Percentiles rank a stretch among this genome's conserved stretches.
Evolutionary conservation across 2,888 invertebrate genomes (phyloP).

Genomic region (Hanleya hanleyi): DNA sequence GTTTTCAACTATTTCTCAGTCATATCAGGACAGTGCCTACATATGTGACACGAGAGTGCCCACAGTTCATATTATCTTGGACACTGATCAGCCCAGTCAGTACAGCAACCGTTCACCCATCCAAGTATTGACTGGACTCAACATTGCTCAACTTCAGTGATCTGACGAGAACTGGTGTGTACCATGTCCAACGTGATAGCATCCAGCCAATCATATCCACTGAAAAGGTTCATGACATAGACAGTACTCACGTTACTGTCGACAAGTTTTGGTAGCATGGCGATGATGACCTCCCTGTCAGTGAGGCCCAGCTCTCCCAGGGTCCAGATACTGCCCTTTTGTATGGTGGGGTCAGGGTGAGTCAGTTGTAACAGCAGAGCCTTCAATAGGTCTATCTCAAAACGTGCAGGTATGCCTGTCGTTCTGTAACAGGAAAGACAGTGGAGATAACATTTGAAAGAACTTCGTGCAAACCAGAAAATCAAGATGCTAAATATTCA

Average conservation of each 20-base stretch:
- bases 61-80: too few relatives aligned
- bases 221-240: too few relatives aligned
- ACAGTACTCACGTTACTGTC: background rate
- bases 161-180: too few relatives aligned
- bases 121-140: too few relatives aligned
- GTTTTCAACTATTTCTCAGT: too few relatives aligned
- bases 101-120: too few relatives aligned
- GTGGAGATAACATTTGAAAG: background rate
- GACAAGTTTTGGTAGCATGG: slow-evolving; percentile 1
- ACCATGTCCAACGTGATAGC: too few relatives aligned
- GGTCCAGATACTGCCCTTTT: background rate
- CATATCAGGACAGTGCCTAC: too few relatives aligned
- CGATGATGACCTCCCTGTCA: background rate
- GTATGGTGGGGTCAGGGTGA: background rate
- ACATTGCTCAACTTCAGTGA: too few relatives aligned
- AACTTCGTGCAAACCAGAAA: background rate
- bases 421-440: background rate
- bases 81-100: too few relatives aligned
- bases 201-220: too few relatives aligned
- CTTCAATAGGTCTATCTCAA: background rate
- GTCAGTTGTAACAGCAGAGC: background rate
- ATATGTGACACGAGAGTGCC: too few relatives aligned
- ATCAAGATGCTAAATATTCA: background rate
- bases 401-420: background rate
- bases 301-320: slow-evolving; percentile 5